Evolutionary conservation across 1,140 invertebrate genomes (phyloP).

Genomic region (Ostrea edulis): DNA sequence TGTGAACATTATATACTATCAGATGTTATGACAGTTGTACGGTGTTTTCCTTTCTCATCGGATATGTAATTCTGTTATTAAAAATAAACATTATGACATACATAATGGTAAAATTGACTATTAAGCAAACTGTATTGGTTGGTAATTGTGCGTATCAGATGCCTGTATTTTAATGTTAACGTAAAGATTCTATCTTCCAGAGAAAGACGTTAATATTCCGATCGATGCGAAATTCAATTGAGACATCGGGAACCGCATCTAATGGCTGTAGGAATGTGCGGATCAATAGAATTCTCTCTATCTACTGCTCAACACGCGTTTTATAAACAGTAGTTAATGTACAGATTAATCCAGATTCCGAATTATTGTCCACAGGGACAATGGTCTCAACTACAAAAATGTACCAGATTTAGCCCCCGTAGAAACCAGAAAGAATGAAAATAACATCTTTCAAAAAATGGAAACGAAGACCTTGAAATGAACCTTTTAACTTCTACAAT

Average conservation of each 20-base stretch:
- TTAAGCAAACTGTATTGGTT: no score
- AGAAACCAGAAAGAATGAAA: not conserved
- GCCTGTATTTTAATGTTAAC: not conserved
- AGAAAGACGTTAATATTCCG: conserved; percentile 28
- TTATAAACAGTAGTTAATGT: conserved; percentile 13
- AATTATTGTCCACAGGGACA: not conserved
- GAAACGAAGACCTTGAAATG: not conserved
- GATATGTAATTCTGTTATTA: no score
- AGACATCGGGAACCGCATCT: conserved; percentile 7
- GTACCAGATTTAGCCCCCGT: no score
- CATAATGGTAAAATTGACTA: no score
- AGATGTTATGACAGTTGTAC: no score
- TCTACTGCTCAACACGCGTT: not conserved
- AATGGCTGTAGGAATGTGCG: conserved; percentile 7
- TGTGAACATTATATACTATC: no score
- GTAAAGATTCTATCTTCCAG: conserved; percentile 6
- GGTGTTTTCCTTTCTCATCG: no score
- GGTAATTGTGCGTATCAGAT: no score
- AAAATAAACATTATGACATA: no score
- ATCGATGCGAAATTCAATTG: conserved; percentile 33
- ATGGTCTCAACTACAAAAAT: not conserved
- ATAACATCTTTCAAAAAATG: not conserved
- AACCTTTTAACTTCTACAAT: not conserved
- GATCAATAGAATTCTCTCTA: conserved; percentile 24
- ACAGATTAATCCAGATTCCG: not conserved